Evolutionary conservation across 2,113 vertebrate genomes (phyloP), one percentile per base, ranked within the genome.

Genomic region (Otus sunia): DNA sequence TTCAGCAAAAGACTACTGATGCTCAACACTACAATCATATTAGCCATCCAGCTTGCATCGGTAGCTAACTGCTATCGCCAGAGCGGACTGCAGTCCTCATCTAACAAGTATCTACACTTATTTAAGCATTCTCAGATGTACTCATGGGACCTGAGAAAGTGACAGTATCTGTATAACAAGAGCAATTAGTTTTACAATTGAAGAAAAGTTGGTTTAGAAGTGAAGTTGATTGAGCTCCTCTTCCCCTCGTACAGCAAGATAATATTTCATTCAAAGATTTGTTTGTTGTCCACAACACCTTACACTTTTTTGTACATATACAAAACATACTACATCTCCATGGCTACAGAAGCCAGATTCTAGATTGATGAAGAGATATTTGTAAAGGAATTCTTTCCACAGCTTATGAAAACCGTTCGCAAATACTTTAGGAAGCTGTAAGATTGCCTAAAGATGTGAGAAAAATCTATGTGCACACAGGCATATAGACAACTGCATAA

Each of bases 1-100:
- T 36, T 36, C 84, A 55, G 36, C 59, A 39, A 16, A 77, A 69
- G 32, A 2, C 26, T 32, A 80, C 29, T 17, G 20, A 30, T 6
- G 6, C 39, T 60, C 36, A 56, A 21, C 0, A 0, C 17, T 13
- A 36, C n/a, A 37, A 49, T 36, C 26, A 1, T 7, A 30, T 17
- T 8, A 77, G 32, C 43, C 12, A 41, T 4, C 30, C 6, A 37
- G 36, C 37, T 1, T 2, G 27, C 29, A 52, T 14, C 5, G 0
- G n/a, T 16, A 43, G 39, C 45, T 52, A 55, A 20, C 26, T 2
- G 18, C 6, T 13, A 32, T 3, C 11, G 0, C 30, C 6, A 36
- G 8, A 15, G 20, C 23, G 34, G 59, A 18, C 22, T 9, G 45
- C 25, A 29, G 3, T 5, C 36, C 47, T 69, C 2, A 1, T 9